Conservation (phyloP, 1,140 invertebrate species). For the Leptonema lineaticorne region DNA sequence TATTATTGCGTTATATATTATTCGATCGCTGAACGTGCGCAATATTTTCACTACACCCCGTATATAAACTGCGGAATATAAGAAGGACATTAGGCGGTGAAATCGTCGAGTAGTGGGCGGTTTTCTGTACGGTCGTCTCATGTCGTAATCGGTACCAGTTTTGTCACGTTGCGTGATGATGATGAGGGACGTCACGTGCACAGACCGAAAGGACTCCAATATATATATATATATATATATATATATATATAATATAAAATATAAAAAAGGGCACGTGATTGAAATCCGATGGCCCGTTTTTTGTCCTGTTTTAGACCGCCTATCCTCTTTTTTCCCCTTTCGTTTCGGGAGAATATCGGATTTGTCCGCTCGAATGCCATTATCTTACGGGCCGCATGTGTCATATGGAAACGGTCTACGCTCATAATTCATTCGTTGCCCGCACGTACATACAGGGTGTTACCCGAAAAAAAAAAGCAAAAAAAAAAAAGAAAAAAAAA, state of each 20-base stretch:
- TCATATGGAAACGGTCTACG: neutral
- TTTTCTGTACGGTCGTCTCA: neutral
- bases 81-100: neutral
- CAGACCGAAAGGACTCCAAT: constrained; percentile 8
- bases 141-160: constrained; percentile 4
- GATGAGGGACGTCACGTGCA: constrained; percentile 34
- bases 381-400: constrained; percentile 13
- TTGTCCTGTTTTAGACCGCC: neutral
- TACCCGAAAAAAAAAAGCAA: too few species aligned
- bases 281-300: constrained; percentile 35
- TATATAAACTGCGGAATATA: neutral
- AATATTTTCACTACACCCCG: too few species aligned
- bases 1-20: too few species aligned
- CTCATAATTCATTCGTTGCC: neutral
- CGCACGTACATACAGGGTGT: neutral
- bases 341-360: too few species aligned
- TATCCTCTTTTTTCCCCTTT: too few species aligned
- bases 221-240: too few species aligned
- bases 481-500: too few species aligned
- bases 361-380: constrained; percentile 13
- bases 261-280: too few species aligned
- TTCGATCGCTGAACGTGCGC: too few species aligned
- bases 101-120: neutral
- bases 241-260: too few species aligned
- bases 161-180: constrained; percentile 34